These are phyloP conservation scores for Zygogramma bicolorata DNA, from an alignment of 2,888 invertebrate species.

Conservation along the genomic window DNA sequence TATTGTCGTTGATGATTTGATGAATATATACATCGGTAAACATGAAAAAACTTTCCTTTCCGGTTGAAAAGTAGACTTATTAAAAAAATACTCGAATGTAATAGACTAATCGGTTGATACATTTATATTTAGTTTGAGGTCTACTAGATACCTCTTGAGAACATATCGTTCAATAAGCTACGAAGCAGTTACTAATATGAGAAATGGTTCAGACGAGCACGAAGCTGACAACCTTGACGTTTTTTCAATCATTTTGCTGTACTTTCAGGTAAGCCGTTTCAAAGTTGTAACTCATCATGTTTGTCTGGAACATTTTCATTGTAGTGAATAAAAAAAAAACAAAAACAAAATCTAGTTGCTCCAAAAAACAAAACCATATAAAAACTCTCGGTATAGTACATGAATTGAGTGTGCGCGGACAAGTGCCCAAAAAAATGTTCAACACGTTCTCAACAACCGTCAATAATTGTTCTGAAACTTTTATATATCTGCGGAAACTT, in stretches of 20 bases:
- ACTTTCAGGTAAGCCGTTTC: no score
- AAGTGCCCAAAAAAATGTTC: constrained; percentile 50
- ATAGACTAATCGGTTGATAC: background rate
- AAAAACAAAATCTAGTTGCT: constrained; percentile 32
- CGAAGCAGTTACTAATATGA: constrained; percentile 35
- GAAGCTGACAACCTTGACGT: background rate
- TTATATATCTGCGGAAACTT: background rate
- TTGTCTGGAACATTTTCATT: constrained; percentile 27
- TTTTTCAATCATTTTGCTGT: no score
- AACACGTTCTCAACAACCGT: constrained; percentile 50
- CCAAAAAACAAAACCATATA: constrained; percentile 34
- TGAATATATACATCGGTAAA: constrained; percentile 26
- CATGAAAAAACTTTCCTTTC: constrained; percentile 30
- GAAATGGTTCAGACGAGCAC: constrained; percentile 26
- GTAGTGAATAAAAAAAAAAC: constrained; percentile 30
- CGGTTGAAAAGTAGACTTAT: no score
- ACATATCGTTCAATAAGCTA: constrained; percentile 28
- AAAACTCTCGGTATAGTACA: constrained; percentile 50
- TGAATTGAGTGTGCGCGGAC: constrained; percentile 45
- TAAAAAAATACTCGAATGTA: background rate
- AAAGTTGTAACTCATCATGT: no score
- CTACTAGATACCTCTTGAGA: background rate
- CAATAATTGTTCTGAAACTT: constrained; percentile 57
- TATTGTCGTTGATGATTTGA: constrained; percentile 42
- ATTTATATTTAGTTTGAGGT: background rate